A percentile compares a stretch with the other conserved stretches of the same genome.
Evolutionary conservation across 2,888 invertebrate species (phyloP).

Genomic region (Heteromyza rotundicornis): DNA sequence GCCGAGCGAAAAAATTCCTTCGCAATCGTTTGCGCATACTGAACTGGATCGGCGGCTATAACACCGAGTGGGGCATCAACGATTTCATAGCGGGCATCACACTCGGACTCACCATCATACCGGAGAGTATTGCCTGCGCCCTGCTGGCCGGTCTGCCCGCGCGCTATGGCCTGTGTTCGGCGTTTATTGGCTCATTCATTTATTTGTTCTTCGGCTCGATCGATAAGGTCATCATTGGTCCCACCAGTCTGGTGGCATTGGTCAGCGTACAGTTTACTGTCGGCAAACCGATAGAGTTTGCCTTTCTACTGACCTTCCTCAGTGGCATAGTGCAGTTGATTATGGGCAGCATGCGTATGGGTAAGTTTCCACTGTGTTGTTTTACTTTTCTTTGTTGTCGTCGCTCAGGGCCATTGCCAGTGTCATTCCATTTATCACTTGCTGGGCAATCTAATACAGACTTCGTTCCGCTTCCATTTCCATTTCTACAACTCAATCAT

Average conservation of each 20-base stretch:
- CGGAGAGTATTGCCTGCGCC: conserved; percentile 94
- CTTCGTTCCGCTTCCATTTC: too few relatives aligned
- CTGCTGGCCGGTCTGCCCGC: conserved; percentile 82
- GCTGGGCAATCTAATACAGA: too few relatives aligned
- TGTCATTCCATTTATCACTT: too few relatives aligned
- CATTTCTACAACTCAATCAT: too few relatives aligned
- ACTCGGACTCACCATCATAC: conserved; percentile 88
- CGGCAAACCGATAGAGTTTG: conserved; percentile 74
- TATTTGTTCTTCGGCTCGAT: conserved; percentile 88
- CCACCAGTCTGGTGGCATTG: conserved; percentile 82
- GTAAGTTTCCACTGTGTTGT: too few relatives aligned
- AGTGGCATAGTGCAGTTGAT: conserved; percentile 78
- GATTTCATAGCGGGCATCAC: conserved; percentile 89
- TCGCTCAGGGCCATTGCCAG: too few relatives aligned
- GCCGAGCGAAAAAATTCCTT: conserved; percentile 29
- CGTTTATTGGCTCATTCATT: conserved; percentile 86
- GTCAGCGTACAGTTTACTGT: conserved; percentile 79
- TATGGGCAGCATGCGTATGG: conserved; percentile 80
- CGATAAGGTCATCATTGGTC: conserved; percentile 80
- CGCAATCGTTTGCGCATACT: conserved; percentile 42
- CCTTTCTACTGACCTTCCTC: conserved; percentile 78
- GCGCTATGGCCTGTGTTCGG: conserved; percentile 91
- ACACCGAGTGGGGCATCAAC: conserved; percentile 67
- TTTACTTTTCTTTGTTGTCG: too few relatives aligned
- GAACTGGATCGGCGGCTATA: conserved; percentile 54